A percentile compares a stretch with the other conserved stretches of the same genome.
Conservation (phyloP, 2,797 vertebrate species). For the Rhyacichthys aspro region DNA sequence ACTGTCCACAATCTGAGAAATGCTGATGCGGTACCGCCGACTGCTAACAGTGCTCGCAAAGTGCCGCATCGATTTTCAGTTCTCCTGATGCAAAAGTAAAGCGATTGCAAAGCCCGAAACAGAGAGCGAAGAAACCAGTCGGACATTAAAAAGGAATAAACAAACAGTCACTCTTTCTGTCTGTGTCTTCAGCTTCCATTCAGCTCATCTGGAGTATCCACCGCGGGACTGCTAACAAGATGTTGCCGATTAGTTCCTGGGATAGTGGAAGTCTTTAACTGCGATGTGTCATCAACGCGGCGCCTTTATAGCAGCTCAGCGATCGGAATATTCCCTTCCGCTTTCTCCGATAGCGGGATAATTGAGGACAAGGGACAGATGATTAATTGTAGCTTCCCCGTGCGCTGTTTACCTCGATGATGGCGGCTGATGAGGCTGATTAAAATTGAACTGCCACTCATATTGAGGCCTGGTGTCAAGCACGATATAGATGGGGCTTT, state of each 20-base stretch:
- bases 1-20: slow-evolving; percentile 34
- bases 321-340: slow-evolving; percentile 56
- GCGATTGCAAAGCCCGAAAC: slow-evolving; percentile 13
- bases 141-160: slow-evolving; percentile 10
- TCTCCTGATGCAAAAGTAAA: slow-evolving; percentile 35
- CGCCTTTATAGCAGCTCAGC: slow-evolving; percentile 50
- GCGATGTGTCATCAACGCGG: slow-evolving; percentile 61
- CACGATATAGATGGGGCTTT: slow-evolving; percentile 30
- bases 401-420: slow-evolving; percentile 64
- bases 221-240: slow-evolving; percentile 60
- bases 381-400: slow-evolving; percentile 62
- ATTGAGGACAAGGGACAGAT: slow-evolving; percentile 64
- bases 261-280: slow-evolving; percentile 59
- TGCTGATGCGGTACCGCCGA: slow-evolving; percentile 42
- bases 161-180: slow-evolving; percentile 12
- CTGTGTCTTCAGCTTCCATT: slow-evolving; percentile 7
- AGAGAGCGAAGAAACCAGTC: slow-evolving; percentile 1
- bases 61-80: slow-evolving; percentile 36
- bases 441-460: slow-evolving; percentile 68
- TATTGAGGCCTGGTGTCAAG: slow-evolving; percentile 38
- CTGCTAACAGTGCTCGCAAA: slow-evolving; percentile 19
- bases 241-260: slow-evolving; percentile 53
- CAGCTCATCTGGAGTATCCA: slow-evolving; percentile 27
- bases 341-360: slow-evolving; percentile 49
- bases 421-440: slow-evolving; percentile 62